Conservation (phyloP, 2,797 vertebrate species). For the Silurus lanzhouensis region DNA sequence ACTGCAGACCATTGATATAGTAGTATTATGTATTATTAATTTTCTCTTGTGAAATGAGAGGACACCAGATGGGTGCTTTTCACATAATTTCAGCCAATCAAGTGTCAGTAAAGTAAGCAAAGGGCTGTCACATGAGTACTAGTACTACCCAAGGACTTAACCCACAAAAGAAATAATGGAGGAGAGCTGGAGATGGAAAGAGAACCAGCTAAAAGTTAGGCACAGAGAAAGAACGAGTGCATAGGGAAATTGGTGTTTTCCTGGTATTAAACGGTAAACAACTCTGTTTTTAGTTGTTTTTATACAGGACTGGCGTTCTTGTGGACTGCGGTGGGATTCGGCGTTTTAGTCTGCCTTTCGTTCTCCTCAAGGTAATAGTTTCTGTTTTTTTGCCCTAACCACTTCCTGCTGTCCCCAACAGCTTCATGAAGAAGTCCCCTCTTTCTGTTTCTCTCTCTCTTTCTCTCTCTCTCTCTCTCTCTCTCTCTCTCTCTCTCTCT, state of each 20-base stretch:
- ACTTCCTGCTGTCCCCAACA: slow-evolving; percentile 70
- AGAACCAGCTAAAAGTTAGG: slow-evolving; percentile 45
- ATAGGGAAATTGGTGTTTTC: slow-evolving; percentile 62
- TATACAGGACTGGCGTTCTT: slow-evolving; percentile 60
- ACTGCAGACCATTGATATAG: slow-evolving; percentile 74
- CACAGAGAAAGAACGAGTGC: slow-evolving; percentile 49
- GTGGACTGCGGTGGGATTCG: slow-evolving; percentile 56
- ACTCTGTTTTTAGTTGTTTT: slow-evolving; percentile 76
- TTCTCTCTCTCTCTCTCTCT: neutral
- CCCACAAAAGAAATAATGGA: slow-evolving; percentile 71
- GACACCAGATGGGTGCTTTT: slow-evolving; percentile 73
- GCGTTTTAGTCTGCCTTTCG: slow-evolving; percentile 43
- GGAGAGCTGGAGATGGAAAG: slow-evolving; percentile 39
- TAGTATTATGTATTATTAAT: slow-evolving; percentile 75
- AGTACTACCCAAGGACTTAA: slow-evolving; percentile 75
- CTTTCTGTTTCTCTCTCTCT: neutral
- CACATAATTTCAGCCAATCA: slow-evolving; percentile 54
- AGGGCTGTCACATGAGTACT: slow-evolving; percentile 71
- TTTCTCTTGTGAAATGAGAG: slow-evolving; percentile 80
- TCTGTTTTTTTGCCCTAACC: slow-evolving; percentile 69
- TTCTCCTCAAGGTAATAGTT: slow-evolving; percentile 75
- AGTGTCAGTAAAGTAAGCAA: slow-evolving; percentile 69
- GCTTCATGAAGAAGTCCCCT: slow-evolving; percentile 43
- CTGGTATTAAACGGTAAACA: slow-evolving; percentile 76
- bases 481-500: neutral